A percentile compares a stretch with the other conserved stretches of the same genome.
phyloP scores from a whole-genome alignment of 2,113 vertebrate genomes.

The Rhea americana region DNA sequence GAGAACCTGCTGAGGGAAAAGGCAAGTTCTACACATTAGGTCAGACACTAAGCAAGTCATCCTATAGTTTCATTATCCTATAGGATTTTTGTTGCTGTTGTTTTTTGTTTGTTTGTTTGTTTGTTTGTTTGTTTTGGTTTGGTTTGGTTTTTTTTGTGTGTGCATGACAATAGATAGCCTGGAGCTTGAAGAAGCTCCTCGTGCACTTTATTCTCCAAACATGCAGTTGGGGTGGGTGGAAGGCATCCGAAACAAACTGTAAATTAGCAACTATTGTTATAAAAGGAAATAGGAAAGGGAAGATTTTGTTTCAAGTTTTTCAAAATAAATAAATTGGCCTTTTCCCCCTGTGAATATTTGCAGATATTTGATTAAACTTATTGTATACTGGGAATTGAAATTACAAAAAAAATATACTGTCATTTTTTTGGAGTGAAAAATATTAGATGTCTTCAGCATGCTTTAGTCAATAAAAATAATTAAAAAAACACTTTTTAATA shows the following conservation, averaged over 20 bases:
- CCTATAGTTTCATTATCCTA: not conserved
- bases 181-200: fast-evolving
- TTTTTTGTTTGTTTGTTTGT: too few relatives aligned
- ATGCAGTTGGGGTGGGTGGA: fast-evolving
- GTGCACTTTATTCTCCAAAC: not conserved
- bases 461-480: not conserved
- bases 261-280: not conserved
- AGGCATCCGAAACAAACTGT: not conserved
- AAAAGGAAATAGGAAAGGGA: not conserved
- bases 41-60: not conserved
- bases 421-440: not conserved
- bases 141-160: too few relatives aligned
- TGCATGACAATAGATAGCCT: not conserved
- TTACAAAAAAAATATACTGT: fast-evolving
- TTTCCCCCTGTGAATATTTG: not conserved
- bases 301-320: not conserved
- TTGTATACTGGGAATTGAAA: fast-evolving
- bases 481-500: not conserved
- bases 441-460: not conserved
- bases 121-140: too few relatives aligned
- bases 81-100: too few relatives aligned
- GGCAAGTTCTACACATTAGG: not conserved
- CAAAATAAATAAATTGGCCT: not conserved
- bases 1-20: not conserved
- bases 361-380: not conserved